phyloP scores from a whole-genome alignment of 53 echinoderm and acorn worm species.

The Henricia sp. region DNA sequence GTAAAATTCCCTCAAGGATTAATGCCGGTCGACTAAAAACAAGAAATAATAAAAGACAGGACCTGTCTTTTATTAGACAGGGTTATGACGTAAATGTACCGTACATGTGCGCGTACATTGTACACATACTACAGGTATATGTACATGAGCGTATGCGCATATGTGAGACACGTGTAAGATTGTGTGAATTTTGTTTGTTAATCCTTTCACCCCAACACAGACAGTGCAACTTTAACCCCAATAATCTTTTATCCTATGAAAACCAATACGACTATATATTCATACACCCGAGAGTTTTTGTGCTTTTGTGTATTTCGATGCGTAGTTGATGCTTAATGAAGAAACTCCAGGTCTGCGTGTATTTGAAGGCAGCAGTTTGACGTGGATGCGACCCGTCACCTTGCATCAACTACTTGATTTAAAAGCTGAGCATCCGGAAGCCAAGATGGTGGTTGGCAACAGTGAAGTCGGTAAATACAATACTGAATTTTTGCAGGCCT shows the following conservation, averaged over 20 bases:
- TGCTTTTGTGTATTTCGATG: background rate
- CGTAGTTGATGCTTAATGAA: conserved; percentile 23
- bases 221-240: background rate
- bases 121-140: too few relatives aligned
- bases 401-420: conserved; percentile 75
- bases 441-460: conserved; percentile 89
- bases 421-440: conserved; percentile 74
- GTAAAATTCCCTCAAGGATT: too few relatives aligned
- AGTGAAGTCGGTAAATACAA: conserved; percentile 82
- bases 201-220: too few relatives aligned
- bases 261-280: background rate
- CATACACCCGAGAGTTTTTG: background rate
- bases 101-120: too few relatives aligned
- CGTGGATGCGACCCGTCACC: conserved; percentile 84
- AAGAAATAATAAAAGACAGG: too few relatives aligned
- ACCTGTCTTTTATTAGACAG: too few relatives aligned
- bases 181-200: too few relatives aligned
- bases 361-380: conserved; percentile 71
- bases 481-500: too few relatives aligned
- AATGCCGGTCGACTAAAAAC: too few relatives aligned
- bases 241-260: background rate
- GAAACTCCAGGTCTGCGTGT: background rate
- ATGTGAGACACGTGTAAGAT: too few relatives aligned
- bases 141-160: too few relatives aligned
- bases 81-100: too few relatives aligned